Percentiles rank a stretch among this genome's conserved stretches.
These are phyloP conservation scores for Megastigmus dorsalis DNA, from an alignment of 2,888 invertebrate genomes.

Conservation along the genomic window DNA sequence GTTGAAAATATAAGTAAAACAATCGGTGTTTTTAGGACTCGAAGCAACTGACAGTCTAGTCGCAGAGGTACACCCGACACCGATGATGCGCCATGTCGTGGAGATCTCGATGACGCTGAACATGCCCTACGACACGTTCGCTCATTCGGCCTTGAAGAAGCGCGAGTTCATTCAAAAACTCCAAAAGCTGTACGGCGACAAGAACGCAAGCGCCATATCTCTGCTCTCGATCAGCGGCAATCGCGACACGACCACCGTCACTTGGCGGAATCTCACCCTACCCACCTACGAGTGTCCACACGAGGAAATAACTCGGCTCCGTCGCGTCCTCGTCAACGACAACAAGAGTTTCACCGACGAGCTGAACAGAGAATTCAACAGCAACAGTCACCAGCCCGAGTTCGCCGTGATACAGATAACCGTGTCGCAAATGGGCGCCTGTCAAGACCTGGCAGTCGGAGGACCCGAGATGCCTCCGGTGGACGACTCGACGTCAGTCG, in stretches of 20 bases:
- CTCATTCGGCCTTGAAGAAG: constrained; percentile 83
- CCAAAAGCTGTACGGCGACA: constrained; percentile 85
- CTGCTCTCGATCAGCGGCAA: constrained; percentile 80
- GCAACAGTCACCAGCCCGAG: constrained; percentile 75
- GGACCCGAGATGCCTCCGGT: constrained; percentile 62
- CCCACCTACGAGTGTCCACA: constrained; percentile 85
- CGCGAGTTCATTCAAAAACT: constrained; percentile 89
- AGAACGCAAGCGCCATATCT: constrained; percentile 83
- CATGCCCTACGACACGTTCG: constrained; percentile 81
- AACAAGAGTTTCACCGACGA: constrained; percentile 77
- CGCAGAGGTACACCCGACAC: constrained; percentile 83
- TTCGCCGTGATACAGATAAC: constrained; percentile 79
- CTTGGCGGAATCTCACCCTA: constrained; percentile 88
- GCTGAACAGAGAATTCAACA: constrained; percentile 34
- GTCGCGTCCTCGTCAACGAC: constrained; percentile 82
- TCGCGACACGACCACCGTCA: constrained; percentile 79
- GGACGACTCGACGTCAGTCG: constrained; percentile 71
- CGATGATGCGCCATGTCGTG: constrained; percentile 81
- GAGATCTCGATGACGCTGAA: constrained; percentile 89
- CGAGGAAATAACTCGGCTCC: constrained; percentile 83
- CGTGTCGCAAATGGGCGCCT: constrained; percentile 76
- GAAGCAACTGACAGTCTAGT: constrained; percentile 87
- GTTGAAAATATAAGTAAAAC: too few species aligned
- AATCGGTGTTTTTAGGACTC: too few species aligned
- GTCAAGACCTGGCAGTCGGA: constrained; percentile 75